Base-by-base conservation (phyloP, 2,888 invertebrate species). In the Rambutsinella grinnellia region DNA sequence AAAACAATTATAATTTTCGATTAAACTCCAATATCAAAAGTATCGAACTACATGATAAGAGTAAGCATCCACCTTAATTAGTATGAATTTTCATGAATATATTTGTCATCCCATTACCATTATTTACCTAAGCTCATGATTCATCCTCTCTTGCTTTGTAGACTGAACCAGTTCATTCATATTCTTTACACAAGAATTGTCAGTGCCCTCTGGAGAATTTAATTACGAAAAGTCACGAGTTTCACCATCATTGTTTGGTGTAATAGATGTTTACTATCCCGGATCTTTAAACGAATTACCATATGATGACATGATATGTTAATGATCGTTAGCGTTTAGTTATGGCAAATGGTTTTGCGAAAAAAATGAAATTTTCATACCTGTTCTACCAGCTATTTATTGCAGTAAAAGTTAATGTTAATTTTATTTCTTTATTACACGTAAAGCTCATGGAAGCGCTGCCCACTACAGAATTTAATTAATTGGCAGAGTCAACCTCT, bases 141-240 rank as follows among this genome's bases (percentile, higher is more conserved):
- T 60, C 27, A 21, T 60, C 17, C 17, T 44, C 17, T 60, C 46
- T 60, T 21, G 8, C 19, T 60, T 61, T 69, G 61, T 19, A 21
- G 63, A 23, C n/a, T 27, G 26, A 61, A 47, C 61, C 62, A 62
- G 70, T 56, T 71, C 62, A 49, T 63, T 63, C 62, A 71, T 71
- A 71, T 57, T 71, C 57, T 47, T 46, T 70, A 24, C 61, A 70
- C 46, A 65, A 8, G 62, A 44, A 54, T 63, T 65, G 57, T n/a
- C n/a, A n/a, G n/a, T 65, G 63, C 65, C 71, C 62, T 67, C 69
- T 74, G 74, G 60, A 67, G 58, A 68, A 63, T 76, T 76, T 69
- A 76, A 76, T 76, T 76, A 76, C 76, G 63, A 36, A 65, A 57
- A 76, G 76, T 76, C 76, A 76, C 76, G 76, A 76, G 23, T 65